phyloP scores from a whole-genome alignment of 2,888 invertebrate genomes.

The Plagodis dolabraria region DNA sequence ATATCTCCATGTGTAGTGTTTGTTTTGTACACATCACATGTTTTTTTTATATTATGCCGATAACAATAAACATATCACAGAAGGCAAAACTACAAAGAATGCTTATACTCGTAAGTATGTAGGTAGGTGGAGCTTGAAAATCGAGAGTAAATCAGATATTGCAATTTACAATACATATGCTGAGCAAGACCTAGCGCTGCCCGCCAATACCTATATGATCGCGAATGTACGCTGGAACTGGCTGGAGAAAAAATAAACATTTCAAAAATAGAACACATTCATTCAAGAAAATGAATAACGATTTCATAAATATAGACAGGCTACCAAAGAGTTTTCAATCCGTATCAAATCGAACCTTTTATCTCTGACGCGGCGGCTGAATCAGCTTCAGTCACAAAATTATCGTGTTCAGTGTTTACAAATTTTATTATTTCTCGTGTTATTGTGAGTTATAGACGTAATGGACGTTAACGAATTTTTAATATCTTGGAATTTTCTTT shows the following conservation, averaged over 20 bases:
- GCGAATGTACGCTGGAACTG: constrained; percentile 13
- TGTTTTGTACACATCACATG: no score
- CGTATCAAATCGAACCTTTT: constrained; percentile 35
- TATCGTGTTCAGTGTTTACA: constrained; percentile 7
- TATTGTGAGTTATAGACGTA: constrained; percentile 16
- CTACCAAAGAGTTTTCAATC: constrained; percentile 14
- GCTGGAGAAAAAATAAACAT: constrained; percentile 45
- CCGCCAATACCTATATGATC: no score
- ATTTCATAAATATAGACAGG: constrained; percentile 17
- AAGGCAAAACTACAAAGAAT: no score
- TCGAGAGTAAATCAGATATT: no score
- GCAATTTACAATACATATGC: no score
- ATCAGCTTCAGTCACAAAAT: constrained; percentile 16
- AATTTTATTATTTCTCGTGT: constrained; percentile 6
- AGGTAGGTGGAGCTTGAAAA: no score
- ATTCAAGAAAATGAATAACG: constrained; percentile 17
- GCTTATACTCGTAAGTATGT: no score
- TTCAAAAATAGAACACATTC: constrained; percentile 56
- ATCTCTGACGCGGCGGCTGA: constrained; percentile 3
- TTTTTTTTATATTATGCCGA: no score
- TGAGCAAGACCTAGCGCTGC: no score
- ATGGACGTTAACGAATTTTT: constrained; percentile 46
- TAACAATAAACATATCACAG: no score
- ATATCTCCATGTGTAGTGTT: no score
- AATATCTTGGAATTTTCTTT: constrained; percentile 52